Conservation (phyloP, 2,888 invertebrate species). For the Elysia crispata region DNA sequence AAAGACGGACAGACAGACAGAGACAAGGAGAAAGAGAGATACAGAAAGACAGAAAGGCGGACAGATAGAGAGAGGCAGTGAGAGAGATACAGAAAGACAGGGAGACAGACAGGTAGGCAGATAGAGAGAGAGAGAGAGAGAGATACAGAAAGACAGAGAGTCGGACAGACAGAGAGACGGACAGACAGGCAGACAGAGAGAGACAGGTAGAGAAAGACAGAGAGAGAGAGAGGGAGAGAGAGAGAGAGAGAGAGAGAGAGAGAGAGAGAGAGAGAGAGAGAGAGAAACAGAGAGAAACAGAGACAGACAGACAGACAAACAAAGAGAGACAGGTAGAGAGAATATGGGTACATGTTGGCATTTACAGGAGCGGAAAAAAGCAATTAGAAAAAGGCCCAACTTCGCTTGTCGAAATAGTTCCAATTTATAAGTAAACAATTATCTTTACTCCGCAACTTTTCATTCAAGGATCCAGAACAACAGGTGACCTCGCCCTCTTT, state of each 20-base stretch:
- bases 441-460: too few species aligned
- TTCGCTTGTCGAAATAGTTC: too few species aligned
- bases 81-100: background rate
- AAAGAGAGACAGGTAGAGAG: background rate
- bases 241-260: background rate
- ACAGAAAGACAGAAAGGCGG: background rate
- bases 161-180: too few species aligned
- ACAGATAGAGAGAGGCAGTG: background rate
- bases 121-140: conserved; percentile 9
- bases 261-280: background rate
- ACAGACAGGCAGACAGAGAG: background rate
- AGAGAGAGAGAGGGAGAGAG: background rate
- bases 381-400: too few species aligned
- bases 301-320: too few species aligned
- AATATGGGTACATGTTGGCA: background rate
- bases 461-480: too few species aligned
- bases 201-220: background rate
- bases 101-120: background rate
- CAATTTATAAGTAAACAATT: too few species aligned
- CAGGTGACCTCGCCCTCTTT: too few species aligned
- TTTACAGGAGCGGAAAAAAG: background rate
- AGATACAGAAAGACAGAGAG: too few species aligned
- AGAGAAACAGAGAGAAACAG: too few species aligned
- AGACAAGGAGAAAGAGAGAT: background rate
- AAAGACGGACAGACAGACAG: background rate